Evolutionary conservation across 30 jellyfish, hydroid and myxozoan genomes (phyloP), one percentile per base, ranked within the genome.

Genomic region (Cassiopea andromeda): DNA sequence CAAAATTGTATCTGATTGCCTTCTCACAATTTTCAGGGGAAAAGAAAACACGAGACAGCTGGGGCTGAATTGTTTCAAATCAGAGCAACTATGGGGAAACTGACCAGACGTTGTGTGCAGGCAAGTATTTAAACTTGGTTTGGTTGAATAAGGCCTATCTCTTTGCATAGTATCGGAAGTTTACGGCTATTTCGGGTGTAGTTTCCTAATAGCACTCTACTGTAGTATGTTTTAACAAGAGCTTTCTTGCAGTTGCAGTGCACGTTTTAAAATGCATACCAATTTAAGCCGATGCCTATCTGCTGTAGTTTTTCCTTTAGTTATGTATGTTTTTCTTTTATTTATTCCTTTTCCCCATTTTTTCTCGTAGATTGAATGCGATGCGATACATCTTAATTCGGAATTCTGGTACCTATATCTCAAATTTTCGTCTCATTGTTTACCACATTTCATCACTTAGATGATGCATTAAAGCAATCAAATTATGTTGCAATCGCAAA

Each of bases 81-180:
- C 60, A 94, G 99, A 45, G 81, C 97, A 10, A 97, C 98, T 46
- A 93, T 93, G 98, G 99, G 98, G 64, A 93, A 90, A 61, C 89
- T 97, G 1, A 97, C 99, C 38, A 86, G 98, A 50, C 97, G 99
- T 47, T 98, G 97, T 46, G 93, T 97, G 46, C 97, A 94, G 93
- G 97, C 90, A 80, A 64, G 38, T 9, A 17, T 4, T 64, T 64
- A 27, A 9, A 27, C 6, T 5, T 64, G 8, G 8, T 0, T 54
- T 54, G 64, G 38, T 27, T 0, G 38, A 27, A 27, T 27, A 27
- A 27, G 38, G 38, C 38, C 38, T 27, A 27, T 27, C 38, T 27
- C 0, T 27, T 27, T 27, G 38, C 38, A 27, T 27, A 27, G 38
- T 27, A 27, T 27, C 38, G 38, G 38, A 27, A 27, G 38, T 27